Conservation (phyloP, 2,113 vertebrate genomes). For the Cacatua alba region DNA sequence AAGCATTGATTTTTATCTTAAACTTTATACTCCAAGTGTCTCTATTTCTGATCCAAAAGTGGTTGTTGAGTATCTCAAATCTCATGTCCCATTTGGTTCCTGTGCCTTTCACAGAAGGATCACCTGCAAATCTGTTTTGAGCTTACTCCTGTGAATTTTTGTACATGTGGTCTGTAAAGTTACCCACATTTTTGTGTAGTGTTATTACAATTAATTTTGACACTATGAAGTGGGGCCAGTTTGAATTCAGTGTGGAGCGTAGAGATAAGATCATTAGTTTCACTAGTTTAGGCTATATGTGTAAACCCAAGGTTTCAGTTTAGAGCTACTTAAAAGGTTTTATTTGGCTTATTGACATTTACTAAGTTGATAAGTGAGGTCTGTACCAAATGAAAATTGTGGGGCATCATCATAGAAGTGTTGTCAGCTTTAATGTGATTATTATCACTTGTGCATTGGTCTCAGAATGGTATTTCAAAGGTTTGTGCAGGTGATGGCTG, state of each 20-base stretch:
- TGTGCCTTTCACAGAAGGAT: background rate
- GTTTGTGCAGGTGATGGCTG: background rate
- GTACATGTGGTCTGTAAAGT: rapidly evolving
- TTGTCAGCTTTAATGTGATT: background rate
- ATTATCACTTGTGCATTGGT: background rate
- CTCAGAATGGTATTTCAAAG: background rate
- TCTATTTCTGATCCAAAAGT: background rate
- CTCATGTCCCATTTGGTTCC: background rate
- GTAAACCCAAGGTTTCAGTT: background rate
- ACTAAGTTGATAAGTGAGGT: background rate
- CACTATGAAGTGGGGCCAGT: background rate
- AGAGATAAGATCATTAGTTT: background rate
- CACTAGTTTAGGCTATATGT: background rate
- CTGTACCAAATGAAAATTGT: background rate
- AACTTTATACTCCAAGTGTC: background rate
- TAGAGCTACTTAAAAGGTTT: background rate
- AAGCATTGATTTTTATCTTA: background rate
- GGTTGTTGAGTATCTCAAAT: background rate
- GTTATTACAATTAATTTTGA: background rate
- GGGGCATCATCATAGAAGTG: background rate
- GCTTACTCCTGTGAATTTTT: rapidly evolving
- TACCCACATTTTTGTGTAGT: background rate
- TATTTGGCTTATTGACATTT: background rate
- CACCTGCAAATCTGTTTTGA: background rate
- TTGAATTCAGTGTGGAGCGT: background rate